These are phyloP conservation scores for Trachymyrmex septentrionalis DNA, from an alignment of 1,140 invertebrate species.

Conservation along the genomic window DNA sequence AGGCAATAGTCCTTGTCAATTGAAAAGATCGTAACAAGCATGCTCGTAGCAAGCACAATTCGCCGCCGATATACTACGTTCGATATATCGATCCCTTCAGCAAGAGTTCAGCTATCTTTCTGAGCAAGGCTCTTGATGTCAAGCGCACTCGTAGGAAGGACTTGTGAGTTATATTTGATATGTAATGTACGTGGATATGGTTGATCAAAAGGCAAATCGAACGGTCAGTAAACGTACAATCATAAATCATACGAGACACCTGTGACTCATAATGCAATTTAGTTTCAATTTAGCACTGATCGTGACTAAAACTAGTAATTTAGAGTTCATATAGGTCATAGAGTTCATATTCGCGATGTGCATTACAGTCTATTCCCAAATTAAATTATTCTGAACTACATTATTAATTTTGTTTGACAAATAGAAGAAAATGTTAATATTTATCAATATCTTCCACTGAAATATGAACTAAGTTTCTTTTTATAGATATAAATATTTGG, in stretches of 20 bases:
- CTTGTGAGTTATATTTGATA: constrained; percentile 48
- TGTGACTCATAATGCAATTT: constrained; percentile 10
- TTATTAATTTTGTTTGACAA: background rate
- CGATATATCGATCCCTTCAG: constrained; percentile 65
- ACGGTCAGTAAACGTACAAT: constrained; percentile 35
- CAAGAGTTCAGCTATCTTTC: constrained; percentile 52
- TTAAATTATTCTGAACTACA: background rate
- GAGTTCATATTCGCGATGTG: background rate
- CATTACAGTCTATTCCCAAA: background rate
- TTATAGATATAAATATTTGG: background rate
- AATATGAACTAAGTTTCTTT: background rate
- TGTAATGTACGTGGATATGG: constrained; percentile 8
- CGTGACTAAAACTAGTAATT: constrained; percentile 14
- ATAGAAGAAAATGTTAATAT: background rate
- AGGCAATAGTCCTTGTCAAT: constrained; percentile 35
- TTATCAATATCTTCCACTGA: background rate
- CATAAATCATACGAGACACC: constrained; percentile 49
- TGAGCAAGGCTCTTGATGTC: constrained; percentile 51
- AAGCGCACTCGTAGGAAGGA: constrained; percentile 56
- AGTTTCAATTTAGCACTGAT: background rate
- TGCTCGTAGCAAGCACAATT: constrained; percentile 64
- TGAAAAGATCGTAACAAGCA: constrained; percentile 10
- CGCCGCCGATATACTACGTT: constrained; percentile 42
- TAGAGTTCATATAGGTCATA: background rate
- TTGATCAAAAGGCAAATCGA: constrained; percentile 43